phyloP scores from a whole-genome alignment of 2,888 invertebrate species.

The Drosophila recens region DNA sequence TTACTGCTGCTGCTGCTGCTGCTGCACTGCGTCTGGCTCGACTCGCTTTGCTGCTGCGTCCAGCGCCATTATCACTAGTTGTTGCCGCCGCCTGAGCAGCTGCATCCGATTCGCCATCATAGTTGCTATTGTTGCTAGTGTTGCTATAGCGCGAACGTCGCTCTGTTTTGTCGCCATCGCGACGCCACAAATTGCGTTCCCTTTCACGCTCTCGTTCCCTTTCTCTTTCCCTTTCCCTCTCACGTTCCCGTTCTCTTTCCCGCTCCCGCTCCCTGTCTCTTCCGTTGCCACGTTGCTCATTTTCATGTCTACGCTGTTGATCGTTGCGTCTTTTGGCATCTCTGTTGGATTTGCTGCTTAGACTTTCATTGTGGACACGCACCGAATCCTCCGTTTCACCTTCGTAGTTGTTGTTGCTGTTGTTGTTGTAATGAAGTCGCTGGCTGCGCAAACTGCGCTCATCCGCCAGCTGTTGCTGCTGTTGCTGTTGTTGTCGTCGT shows the following conservation, averaged over 20 bases:
- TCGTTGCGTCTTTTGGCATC: conserved; percentile 57
- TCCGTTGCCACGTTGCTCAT: conserved; percentile 30
- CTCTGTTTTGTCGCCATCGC: conserved; percentile 60
- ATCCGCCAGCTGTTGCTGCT: conserved; percentile 75
- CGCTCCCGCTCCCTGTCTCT: conserved; percentile 18
- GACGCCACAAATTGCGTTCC: conserved; percentile 65
- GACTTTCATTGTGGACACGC: conserved; percentile 58
- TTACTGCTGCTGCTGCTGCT: not conserved
- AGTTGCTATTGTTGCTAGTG: conserved; percentile 65
- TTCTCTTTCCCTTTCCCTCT: conserved; percentile 40
- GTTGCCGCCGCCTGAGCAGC: conserved; percentile 18
- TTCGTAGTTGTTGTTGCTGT: conserved; percentile 87
- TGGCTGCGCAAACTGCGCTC: conserved; percentile 62
- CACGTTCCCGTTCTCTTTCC: conserved; percentile 27
- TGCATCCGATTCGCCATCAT: conserved; percentile 63
- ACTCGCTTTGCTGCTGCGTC: conserved; percentile 59
- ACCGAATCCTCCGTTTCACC: conserved; percentile 88
- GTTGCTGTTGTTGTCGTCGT: conserved; percentile 82
- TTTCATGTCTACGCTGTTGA: conserved; percentile 35
- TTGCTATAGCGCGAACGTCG: conserved; percentile 57
- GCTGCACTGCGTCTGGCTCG: conserved; percentile 56
- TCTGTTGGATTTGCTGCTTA: conserved; percentile 51
- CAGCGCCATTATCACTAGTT: conserved; percentile 40
- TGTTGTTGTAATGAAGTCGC: conserved; percentile 72
- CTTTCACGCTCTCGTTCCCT: conserved; percentile 42